Evolutionary conservation across 2,797 vertebrate species (phyloP).

Genomic region (Cuculus canorus): DNA sequence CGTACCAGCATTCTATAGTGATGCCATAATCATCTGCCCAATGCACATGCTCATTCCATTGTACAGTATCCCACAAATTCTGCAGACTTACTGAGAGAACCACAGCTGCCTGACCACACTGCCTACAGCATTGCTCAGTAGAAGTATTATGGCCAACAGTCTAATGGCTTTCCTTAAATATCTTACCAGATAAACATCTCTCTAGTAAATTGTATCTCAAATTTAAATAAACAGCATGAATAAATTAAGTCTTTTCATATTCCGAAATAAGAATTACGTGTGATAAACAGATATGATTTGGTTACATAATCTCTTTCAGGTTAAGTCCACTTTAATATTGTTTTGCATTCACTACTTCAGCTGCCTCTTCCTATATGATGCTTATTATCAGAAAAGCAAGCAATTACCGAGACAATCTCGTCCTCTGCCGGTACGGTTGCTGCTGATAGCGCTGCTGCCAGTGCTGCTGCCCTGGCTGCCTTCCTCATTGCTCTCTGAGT

Average conservation of each 20-base stretch:
- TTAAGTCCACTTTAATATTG: slow-evolving; percentile 47
- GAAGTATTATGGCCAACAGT: not conserved
- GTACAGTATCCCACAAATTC: not conserved
- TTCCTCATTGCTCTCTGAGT: slow-evolving; percentile 85
- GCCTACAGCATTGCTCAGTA: slow-evolving; percentile 15
- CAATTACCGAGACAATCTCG: slow-evolving; percentile 87
- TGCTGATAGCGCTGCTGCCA: slow-evolving; percentile 78
- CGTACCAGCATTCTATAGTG: not conserved
- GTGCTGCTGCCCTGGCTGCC: slow-evolving; percentile 78
- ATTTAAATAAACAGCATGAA: slow-evolving; percentile 22
- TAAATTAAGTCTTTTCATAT: not conserved
- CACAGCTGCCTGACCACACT: not conserved
- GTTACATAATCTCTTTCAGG: slow-evolving; percentile 78
- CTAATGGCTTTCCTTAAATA: slow-evolving; percentile 19
- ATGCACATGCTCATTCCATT: not conserved
- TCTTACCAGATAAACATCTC: not conserved
- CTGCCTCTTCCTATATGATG: slow-evolving; percentile 76
- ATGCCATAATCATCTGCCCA: slow-evolving; percentile 36
- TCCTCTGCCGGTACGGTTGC: slow-evolving; percentile 79
- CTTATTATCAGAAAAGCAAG: slow-evolving; percentile 77
- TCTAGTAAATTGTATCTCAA: slow-evolving; percentile 11
- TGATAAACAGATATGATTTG: slow-evolving; percentile 42
- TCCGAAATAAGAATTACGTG: not conserved
- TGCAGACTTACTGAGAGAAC: slow-evolving; percentile 18
- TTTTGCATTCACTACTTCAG: slow-evolving; percentile 54